Evolutionary conservation across 2,797 vertebrate genomes (phyloP).

Genomic region (Denticeps clupeoides): DNA sequence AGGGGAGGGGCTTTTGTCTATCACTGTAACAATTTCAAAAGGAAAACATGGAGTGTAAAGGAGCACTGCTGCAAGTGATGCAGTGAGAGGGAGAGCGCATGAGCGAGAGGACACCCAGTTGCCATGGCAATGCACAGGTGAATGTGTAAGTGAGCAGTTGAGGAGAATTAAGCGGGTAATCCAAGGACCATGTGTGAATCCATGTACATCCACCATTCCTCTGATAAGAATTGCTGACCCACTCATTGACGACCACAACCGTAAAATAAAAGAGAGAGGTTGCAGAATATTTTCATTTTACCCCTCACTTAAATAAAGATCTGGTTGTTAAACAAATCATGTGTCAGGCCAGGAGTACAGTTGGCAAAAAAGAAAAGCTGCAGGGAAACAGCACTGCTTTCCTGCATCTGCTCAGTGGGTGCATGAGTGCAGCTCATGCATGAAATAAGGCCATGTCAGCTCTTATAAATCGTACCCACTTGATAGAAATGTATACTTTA

Average conservation of each 20-base stretch:
- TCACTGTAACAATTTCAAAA: slow-evolving; percentile 3
- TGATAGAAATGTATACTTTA: slow-evolving; percentile 17
- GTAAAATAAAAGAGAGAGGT: no score
- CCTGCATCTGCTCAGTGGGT: slow-evolving; percentile 28
- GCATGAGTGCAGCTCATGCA: slow-evolving; percentile 31
- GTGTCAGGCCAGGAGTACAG: no score
- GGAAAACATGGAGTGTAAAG: slow-evolving; percentile 22
- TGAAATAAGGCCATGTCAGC: slow-evolving; percentile 36
- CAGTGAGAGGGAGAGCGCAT: slow-evolving; percentile 19
- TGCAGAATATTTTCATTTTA: no score
- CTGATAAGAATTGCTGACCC: no score
- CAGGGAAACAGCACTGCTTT: no score
- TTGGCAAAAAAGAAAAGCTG: no score
- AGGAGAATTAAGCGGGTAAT: slow-evolving; percentile 8
- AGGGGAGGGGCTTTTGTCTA: background rate
- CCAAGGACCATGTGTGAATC: slow-evolving; percentile 9
- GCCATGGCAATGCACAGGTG: slow-evolving; percentile 68
- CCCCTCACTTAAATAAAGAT: no score
- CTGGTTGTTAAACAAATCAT: no score
- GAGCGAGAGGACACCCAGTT: slow-evolving; percentile 60
- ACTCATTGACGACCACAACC: no score
- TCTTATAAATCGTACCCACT: slow-evolving; percentile 22
- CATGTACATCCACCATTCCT: no score
- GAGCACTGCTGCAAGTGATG: slow-evolving; percentile 57
- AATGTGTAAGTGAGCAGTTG: no score